Evolutionary conservation across 1,140 invertebrate species (phyloP).

Genomic region (Tyrophagus putrescentiae): DNA sequence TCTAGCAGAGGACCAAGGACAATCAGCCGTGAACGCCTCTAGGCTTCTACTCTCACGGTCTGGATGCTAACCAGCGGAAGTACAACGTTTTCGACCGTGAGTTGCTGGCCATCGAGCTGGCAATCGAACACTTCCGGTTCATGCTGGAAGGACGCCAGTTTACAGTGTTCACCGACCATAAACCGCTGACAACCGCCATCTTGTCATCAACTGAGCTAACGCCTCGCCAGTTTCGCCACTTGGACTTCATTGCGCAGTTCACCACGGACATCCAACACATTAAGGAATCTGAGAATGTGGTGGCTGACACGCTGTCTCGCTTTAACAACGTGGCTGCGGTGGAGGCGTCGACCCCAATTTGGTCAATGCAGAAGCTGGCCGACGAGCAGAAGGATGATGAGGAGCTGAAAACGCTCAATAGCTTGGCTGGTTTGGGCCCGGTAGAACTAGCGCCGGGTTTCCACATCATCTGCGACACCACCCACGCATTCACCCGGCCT

Average conservation of each 20-base stretch:
- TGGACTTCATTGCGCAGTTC: conserved; percentile 35
- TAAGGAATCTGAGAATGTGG: conserved; percentile 30
- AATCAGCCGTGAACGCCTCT: conserved; percentile 18
- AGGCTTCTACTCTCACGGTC: conserved; percentile 22
- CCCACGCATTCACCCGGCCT: too few species aligned
- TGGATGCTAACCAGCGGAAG: too few species aligned
- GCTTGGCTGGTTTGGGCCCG: too few species aligned
- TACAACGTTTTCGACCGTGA: too few species aligned
- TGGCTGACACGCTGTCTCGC: conserved; percentile 18
- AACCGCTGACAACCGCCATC: conserved; percentile 6
- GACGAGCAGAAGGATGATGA: too few species aligned
- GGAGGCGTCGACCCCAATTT: too few species aligned
- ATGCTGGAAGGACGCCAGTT: conserved; percentile 30
- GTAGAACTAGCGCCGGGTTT: too few species aligned
- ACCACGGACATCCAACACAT: conserved; percentile 33
- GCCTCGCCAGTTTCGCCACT: conserved; percentile 27
- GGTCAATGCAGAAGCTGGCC: too few species aligned
- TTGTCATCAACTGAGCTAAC: conserved; percentile 5
- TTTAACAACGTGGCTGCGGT: too few species aligned
- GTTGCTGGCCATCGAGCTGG: conserved; percentile 27
- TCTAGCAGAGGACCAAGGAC: conserved; percentile 13
- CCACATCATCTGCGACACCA: too few species aligned
- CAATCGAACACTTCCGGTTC: conserved; percentile 29
- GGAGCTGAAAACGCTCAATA: too few species aligned
- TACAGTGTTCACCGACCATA: conserved; percentile 13